These are phyloP conservation scores for Acanthochromis polyacanthus DNA, from an alignment of 2,113 vertebrate genomes.

Conservation along the genomic window DNA sequence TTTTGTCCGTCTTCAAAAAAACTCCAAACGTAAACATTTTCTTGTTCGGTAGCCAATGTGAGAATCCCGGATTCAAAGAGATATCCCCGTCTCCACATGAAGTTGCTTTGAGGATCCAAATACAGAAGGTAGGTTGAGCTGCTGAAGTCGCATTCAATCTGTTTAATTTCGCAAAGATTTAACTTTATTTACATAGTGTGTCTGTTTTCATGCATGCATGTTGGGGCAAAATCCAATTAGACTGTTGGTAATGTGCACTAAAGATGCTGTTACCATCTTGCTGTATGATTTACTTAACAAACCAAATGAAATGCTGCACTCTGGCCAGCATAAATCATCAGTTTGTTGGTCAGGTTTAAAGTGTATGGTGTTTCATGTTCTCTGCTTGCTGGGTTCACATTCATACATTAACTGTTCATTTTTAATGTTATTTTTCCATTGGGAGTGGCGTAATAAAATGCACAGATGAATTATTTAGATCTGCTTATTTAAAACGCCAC, in stretches of 20 bases:
- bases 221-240: neutral
- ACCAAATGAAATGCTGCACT: neutral
- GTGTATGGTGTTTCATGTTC: neutral
- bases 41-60: too few relatives aligned
- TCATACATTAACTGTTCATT: too few relatives aligned
- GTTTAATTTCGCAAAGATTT: neutral
- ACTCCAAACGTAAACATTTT: too few relatives aligned
- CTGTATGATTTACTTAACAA: neutral
- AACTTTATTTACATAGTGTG: neutral
- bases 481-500: neutral
- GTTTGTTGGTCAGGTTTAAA: neutral
- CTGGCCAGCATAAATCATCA: constrained; percentile 4
- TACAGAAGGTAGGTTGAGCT: neutral
- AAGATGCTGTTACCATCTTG: constrained; percentile 9
- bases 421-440: neutral
- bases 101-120: neutral
- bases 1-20: too few relatives aligned
- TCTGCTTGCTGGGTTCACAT: neutral
- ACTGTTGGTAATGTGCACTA: constrained; percentile 1
- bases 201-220: neutral
- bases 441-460: neutral
- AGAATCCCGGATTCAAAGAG: neutral
- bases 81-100: neutral
- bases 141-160: neutral
- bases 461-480: constrained; percentile 1